Conservation (phyloP, 1,140 invertebrate genomes). For the Drosophila bifasciata region DNA sequence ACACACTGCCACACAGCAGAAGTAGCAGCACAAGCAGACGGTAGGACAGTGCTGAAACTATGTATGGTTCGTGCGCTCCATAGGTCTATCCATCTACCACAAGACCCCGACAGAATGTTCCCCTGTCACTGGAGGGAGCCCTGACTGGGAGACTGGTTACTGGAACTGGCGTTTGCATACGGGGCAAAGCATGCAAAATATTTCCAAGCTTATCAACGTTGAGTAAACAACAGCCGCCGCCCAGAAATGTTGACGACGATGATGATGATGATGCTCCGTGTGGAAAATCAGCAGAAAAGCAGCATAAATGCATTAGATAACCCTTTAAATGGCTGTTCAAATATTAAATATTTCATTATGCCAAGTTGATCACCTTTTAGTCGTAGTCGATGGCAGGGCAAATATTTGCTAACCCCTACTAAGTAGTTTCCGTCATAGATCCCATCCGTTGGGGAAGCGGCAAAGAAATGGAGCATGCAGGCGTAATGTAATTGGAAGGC, state of each 20-base stretch:
- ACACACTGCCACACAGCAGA: constrained; percentile 25
- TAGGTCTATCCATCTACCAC: constrained; percentile 9
- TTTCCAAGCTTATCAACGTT: constrained; percentile 63
- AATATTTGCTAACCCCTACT: constrained; percentile 53
- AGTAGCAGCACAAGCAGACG: constrained; percentile 1
- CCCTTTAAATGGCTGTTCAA: constrained; percentile 56
- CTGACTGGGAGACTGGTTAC: constrained; percentile 5
- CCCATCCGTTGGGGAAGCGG: constrained; percentile 55
- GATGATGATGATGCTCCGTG: background rate
- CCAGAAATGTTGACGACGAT: constrained; percentile 6
- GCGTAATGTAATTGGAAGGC: constrained; percentile 50
- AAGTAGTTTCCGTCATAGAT: constrained; percentile 4
- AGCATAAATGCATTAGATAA: constrained; percentile 48
- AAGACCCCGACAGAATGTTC: background rate
- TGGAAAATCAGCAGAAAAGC: constrained; percentile 1
- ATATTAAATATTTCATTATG: constrained; percentile 70
- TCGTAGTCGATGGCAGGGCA: constrained; percentile 47
- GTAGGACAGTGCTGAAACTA: constrained; percentile 11
- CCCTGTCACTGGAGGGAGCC: constrained; percentile 5
- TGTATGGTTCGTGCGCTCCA: constrained; percentile 8
- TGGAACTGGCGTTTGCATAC: constrained; percentile 42
- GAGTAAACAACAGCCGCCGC: constrained; percentile 41
- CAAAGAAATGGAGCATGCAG: constrained; percentile 42
- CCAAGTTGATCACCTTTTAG: constrained; percentile 70
- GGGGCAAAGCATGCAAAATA: constrained; percentile 49